phyloP scores from a whole-genome alignment of 2,113 vertebrate genomes.

The Apteryx owenii region DNA sequence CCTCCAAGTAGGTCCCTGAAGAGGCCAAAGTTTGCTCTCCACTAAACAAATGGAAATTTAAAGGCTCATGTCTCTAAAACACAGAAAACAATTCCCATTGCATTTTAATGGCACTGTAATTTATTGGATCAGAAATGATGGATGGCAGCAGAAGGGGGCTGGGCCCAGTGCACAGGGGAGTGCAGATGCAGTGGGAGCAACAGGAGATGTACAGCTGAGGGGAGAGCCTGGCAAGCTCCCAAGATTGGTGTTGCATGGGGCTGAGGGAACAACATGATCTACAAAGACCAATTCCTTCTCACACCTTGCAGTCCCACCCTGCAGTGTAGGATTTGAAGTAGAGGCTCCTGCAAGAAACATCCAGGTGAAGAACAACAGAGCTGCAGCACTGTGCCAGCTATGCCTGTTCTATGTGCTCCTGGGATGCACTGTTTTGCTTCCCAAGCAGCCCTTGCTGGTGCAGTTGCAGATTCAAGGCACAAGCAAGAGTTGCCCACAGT shows the following conservation, averaged over 20 bases:
- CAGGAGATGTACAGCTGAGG: background rate
- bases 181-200: background rate
- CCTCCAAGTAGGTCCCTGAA: no score
- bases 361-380: accelerated
- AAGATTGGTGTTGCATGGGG: background rate
- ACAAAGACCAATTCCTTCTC: background rate
- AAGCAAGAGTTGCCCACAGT: background rate
- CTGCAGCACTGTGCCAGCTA: background rate
- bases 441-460: background rate
- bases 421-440: accelerated
- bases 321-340: background rate
- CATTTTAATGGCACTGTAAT: conserved; percentile 46
- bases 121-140: conserved; percentile 64
- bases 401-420: background rate
- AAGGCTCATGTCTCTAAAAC: conserved; percentile 52
- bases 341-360: background rate
- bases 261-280: background rate
- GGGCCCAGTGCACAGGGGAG: background rate
- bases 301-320: background rate
- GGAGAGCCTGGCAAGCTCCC: background rate
- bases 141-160: conserved; percentile 27
- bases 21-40: background rate
- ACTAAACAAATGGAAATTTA: conserved; percentile 69
- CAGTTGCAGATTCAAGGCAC: background rate
- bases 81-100: conserved; percentile 67